Evolutionary conservation across 2,113 vertebrate species (phyloP).

Genomic region (Helogale parvula): DNA sequence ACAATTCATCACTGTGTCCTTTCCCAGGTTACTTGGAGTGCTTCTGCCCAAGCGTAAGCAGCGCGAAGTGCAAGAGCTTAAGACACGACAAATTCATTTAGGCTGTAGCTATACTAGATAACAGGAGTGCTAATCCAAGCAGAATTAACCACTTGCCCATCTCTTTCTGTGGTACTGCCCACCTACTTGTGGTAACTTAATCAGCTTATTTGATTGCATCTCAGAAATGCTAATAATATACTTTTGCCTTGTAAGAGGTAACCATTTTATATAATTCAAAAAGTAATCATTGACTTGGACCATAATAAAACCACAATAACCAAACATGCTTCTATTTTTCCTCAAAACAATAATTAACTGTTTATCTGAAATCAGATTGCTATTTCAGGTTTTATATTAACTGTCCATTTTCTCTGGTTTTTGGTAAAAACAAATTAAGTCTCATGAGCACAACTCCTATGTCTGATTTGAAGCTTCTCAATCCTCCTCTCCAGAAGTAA

Average conservation of each 20-base stretch:
- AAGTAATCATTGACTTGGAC: not conserved
- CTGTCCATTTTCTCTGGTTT: slow-evolving; percentile 20
- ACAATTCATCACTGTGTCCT: not conserved
- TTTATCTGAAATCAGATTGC: slow-evolving; percentile 47
- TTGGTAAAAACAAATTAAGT: slow-evolving; percentile 11
- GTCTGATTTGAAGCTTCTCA: not conserved
- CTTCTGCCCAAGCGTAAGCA: not conserved
- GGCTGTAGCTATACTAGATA: not conserved
- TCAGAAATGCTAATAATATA: slow-evolving; percentile 7
- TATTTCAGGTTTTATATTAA: slow-evolving; percentile 43
- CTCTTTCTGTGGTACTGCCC: not conserved
- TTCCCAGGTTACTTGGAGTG: not conserved
- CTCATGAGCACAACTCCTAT: not conserved
- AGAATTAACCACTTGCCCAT: slow-evolving; percentile 9
- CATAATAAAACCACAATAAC: slow-evolving; percentile 30
- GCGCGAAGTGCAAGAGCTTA: not conserved
- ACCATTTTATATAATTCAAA: slow-evolving; percentile 20
- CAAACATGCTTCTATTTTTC: slow-evolving; percentile 4
- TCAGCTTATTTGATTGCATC: slow-evolving; percentile 32
- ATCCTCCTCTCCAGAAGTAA: not conserved
- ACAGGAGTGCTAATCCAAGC: not conserved
- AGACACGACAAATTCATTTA: slow-evolving; percentile 38
- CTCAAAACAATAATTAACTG: slow-evolving; percentile 53
- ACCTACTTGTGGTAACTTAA: slow-evolving; percentile 28
- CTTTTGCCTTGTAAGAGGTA: not conserved